Conservation (phyloP, 2,113 vertebrate species). For the Gnathonemus longibarbis region DNA sequence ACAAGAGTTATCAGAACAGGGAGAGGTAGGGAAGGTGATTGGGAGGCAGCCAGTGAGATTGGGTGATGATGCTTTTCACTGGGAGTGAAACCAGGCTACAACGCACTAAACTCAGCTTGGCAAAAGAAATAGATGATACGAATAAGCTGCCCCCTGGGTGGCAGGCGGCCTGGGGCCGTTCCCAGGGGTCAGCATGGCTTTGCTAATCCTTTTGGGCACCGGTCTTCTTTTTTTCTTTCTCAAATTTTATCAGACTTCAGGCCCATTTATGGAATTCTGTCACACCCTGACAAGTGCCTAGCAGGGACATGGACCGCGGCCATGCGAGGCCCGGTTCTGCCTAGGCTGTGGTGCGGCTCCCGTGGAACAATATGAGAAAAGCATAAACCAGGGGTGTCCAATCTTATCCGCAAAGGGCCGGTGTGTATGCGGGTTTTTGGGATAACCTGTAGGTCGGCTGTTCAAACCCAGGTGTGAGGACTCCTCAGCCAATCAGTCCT, state of each 20-base stretch:
- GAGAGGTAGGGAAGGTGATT: background rate
- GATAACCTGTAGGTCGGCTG: too few species aligned
- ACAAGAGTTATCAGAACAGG: background rate
- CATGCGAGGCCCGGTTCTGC: background rate
- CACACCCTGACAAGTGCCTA: constrained; percentile 31
- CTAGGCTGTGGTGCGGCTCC: background rate
- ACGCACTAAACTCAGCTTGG: background rate
- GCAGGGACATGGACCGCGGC: background rate
- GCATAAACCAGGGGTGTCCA: background rate
- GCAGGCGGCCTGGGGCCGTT: background rate
- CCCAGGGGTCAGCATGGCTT: constrained; percentile 23
- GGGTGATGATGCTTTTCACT: background rate
- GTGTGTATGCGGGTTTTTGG: too few species aligned
- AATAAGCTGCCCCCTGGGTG: background rate
- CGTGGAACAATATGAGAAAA: background rate
- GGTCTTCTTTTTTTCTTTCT: background rate
- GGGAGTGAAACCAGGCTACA: background rate
- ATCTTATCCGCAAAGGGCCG: too few species aligned
- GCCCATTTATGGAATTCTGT: constrained; percentile 27
- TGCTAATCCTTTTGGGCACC: constrained; percentile 18
- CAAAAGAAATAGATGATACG: background rate
- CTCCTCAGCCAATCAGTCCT: too few species aligned
- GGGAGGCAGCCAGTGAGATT: background rate
- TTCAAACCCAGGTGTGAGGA: too few species aligned
- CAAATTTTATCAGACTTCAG: constrained; percentile 31